Base-by-base conservation (phyloP, 2,113 vertebrate species). In the Atractosteus spatula region DNA sequence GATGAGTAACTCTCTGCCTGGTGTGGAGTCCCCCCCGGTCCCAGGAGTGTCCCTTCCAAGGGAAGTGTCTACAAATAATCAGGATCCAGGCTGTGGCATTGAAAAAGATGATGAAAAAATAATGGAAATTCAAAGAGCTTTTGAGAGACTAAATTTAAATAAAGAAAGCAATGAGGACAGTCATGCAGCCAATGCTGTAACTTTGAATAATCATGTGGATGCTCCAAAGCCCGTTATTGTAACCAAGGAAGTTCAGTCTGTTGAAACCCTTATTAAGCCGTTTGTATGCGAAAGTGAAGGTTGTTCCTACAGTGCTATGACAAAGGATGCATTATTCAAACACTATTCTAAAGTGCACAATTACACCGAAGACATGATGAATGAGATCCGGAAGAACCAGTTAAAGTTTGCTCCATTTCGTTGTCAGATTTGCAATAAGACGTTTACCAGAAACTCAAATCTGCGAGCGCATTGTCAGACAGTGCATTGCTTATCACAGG, bases 371-470 rank as follows among this genome's bases (percentile, higher is more conserved):
- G 94, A 97, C 55, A 97, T 95, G 95, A 92, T 99, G 42, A 87
- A 93, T 69, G 91, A 88, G 76, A 92, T 96, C 64, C 97, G 95
- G 82, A 98, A 96, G 69, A 92, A 91, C 73, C 95, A 95, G 1
- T 89, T 94, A 62, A 96, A 94, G 65, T 96, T 95, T 75, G 94
- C 97, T 57, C 97, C 96, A 0, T 99, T 97, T 82, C 94, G 92
- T 80, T 99, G 97, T 83, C 83, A 95, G 74, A 93, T 91, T 66
- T 99, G 97, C 81, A 90, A 84, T 43, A 99, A 98, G 89, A 91
- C 94, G 0, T 99, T 98, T 81, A 99, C 97, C 5, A 93, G 97
- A 59, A 99, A 99, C 86, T 98, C 97, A 17, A 99, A 98, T 80
- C 96, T 98, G 61, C 91, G 94, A 70, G 90, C 93, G 7, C 97